Base-by-base conservation (phyloP, 2,888 invertebrate genomes). In the Trichogramma evanescens region DNA sequence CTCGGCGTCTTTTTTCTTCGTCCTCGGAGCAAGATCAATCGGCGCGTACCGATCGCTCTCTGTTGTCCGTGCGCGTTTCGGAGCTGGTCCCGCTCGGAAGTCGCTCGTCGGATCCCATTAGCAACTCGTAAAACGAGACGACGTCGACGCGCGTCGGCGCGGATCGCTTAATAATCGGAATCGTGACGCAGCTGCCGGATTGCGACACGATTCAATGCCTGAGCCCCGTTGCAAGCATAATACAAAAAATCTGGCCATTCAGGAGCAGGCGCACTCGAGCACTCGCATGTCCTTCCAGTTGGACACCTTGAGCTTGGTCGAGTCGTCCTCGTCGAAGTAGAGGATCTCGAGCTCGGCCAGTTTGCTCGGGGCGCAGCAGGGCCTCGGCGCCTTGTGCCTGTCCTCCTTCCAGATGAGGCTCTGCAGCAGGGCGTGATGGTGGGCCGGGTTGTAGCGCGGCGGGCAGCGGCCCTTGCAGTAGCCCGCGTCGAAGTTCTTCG, bases 221-320 rank as follows among this genome's bases (percentile, higher is more conserved):
- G 26, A 26, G 1, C 26, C 26, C 26, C 26, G 2, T 26, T 26
- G 26, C 26, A 26, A 26, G 26, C 26, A 2, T 26, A 26, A 26
- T 26, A 26, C 48, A 13, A 7, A 5, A 48, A 5, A 48, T 6
- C 10, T 10, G 40, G 39, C 42, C n/a, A 4, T 58, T 70, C 65
- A 88, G 68, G 86, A 85, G 76, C 89, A 89, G 61, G 87, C 87
- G 75, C 89, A 89, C 74, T 88, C 87, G 58, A 85, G 75, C 50
- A 88, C 87, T 69, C 82, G 81, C 84, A 88, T 88, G 69, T 88
- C 84, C 68, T 84, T 83, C 87, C 87, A 87, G 58, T 82, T 84
- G 56, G 86, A 84, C 50, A 87, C 82, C 70, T 84, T 84, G 51
- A 88, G 76, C 71, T 84, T 84, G 44, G 81, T 81, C 40, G 80